These are phyloP conservation scores for Aphis gossypii DNA, from an alignment of 1,140 invertebrate genomes.

Conservation along the genomic window DNA sequence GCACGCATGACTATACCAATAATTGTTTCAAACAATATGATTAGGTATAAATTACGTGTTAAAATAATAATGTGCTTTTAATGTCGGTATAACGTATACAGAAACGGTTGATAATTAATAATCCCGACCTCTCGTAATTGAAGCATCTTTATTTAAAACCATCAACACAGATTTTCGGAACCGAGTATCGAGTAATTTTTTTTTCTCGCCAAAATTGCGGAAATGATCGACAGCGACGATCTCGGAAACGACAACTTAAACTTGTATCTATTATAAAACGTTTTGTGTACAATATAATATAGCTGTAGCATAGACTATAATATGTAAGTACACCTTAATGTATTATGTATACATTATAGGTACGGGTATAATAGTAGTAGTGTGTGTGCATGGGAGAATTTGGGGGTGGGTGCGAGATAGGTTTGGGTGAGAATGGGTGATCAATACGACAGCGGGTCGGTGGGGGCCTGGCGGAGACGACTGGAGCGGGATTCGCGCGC, in stretches of 20 bases:
- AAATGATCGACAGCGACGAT: neutral
- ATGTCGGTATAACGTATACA: too few relatives aligned
- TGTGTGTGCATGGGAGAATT: neutral
- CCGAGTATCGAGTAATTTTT: neutral
- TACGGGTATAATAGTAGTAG: neutral
- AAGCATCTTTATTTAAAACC: neutral
- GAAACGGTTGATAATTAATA: neutral
- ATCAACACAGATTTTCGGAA: neutral
- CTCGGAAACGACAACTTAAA: neutral
- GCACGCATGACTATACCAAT: too few relatives aligned
- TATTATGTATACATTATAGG: neutral
- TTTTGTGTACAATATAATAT: too few relatives aligned
- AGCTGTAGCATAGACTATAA: neutral
- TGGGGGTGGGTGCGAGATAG: neutral
- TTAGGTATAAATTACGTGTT: too few relatives aligned
- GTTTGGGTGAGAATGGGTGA: neutral
- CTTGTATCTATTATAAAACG: neutral
- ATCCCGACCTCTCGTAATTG: neutral
- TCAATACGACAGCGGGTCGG: conserved; percentile 52
- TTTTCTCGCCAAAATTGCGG: neutral
- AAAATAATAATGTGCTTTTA: too few relatives aligned
- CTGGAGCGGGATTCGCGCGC: neutral
- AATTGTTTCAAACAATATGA: too few relatives aligned
- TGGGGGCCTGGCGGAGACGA: conserved; percentile 40
- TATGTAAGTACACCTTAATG: neutral